phyloP scores from a whole-genome alignment of 2,113 vertebrate genomes.

The Gallinago jamesoni region DNA sequence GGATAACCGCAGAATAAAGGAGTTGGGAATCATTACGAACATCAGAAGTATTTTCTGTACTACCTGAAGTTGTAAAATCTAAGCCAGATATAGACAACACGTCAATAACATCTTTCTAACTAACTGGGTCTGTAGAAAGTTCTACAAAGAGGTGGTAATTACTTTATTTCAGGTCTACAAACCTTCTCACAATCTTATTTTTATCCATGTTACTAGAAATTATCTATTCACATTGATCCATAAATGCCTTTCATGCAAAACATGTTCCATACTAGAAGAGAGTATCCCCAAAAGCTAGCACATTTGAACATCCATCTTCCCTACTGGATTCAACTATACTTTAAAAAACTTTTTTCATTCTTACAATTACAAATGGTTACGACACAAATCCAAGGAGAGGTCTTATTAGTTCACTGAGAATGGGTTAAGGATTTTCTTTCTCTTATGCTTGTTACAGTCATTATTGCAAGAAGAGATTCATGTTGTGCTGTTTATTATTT shows the following conservation, averaged over 20 bases:
- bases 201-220: background rate
- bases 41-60: constrained; percentile 11
- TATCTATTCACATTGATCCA: background rate
- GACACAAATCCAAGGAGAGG: background rate
- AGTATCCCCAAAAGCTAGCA: background rate
- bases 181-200: background rate
- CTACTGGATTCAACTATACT: background rate
- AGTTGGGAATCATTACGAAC: background rate
- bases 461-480: constrained; percentile 63
- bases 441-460: constrained; percentile 45
- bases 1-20: constrained; percentile 33
- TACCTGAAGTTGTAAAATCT: constrained; percentile 10
- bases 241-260: background rate
- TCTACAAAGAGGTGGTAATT: background rate
- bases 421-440: constrained; percentile 39
- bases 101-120: background rate
- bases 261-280: background rate
- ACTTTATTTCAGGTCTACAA: background rate
- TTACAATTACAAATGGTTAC: background rate
- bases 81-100: background rate
- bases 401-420: background rate
- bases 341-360: background rate
- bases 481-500: constrained; percentile 73
- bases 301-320: background rate
- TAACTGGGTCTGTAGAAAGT: background rate